Evolutionary conservation across 2,888 invertebrate species (phyloP), one percentile per base, ranked within the genome.

Genomic region (Palloptera scutellata): DNA sequence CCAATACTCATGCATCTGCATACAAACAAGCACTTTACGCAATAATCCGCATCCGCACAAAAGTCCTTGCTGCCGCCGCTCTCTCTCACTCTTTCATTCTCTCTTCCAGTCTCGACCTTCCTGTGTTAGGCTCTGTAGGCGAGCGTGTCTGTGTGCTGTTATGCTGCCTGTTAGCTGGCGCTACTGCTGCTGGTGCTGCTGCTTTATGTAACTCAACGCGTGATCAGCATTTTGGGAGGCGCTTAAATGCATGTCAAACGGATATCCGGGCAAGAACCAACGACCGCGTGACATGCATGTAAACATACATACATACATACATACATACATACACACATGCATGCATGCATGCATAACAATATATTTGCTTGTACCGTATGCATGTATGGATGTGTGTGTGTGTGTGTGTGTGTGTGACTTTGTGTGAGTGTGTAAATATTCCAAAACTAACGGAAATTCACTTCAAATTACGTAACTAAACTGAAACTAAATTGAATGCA

Each of bases 181-280:
- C 13, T 13, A 10, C 13, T 10, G 48, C 48, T 48, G 48, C 15
- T 15, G 48, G 11, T 45, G 48, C 48, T 48, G 48, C 15, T 15
- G 48, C 11, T 48, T 48, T 48, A n/a, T 48, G 5, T 11, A 13
- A 15, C 48, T 48, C 48, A 3, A 15, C 48, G 48, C 30, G 30
- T 30, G 30, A 30, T 30, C 30, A 30, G 6, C 30, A 30, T 30
- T 30, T 30, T 30, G 30, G 17, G 15, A 40, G 17, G n/a, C 30
- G 59, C 30, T 51, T 41, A 17, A 64, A 30, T 48, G 42, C 42
- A 51, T 64, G 64, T 65, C n/a, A 59, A 42, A 42, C 64, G 43
- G 59, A 41, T 42, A 59, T 15, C 52, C 52, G 43, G 52, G 41
- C 58, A 52, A 53, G 41, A 20, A 3, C 48, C 58, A 54, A 59